These are phyloP conservation scores for Tympanuchus pallidicinctus DNA, from an alignment of 2,113 vertebrate genomes.

Conservation along the genomic window DNA sequence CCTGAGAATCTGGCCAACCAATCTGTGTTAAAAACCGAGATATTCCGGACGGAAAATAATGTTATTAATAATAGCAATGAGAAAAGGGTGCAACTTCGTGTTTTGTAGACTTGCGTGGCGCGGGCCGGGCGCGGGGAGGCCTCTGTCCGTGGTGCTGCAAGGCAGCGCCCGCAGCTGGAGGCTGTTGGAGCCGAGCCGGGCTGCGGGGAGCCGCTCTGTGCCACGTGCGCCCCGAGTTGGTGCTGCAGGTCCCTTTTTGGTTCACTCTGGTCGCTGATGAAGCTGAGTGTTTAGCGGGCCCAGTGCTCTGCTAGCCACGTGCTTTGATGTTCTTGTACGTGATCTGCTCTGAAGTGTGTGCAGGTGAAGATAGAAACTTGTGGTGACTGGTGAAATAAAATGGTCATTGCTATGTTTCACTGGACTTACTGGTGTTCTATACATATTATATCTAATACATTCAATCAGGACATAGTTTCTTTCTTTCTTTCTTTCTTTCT, in stretches of 20 bases:
- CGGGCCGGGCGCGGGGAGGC: accelerated
- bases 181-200: accelerated
- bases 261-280: background rate
- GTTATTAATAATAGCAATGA: background rate
- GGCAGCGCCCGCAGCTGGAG: accelerated
- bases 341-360: background rate
- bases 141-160: slow-evolving; percentile 50
- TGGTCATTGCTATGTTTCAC: background rate
- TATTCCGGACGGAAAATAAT: background rate
- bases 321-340: background rate
- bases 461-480: background rate
- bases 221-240: background rate
- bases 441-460: background rate
- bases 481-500: background rate
- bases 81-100: background rate
- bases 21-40: background rate
- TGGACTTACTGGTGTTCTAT: background rate
- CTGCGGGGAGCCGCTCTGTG: accelerated
- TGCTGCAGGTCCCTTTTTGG: background rate
- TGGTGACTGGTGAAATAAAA: background rate
- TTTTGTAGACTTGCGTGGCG: background rate
- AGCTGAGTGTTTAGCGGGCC: background rate
- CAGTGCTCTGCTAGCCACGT: background rate
- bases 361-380: background rate
- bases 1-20: slow-evolving; percentile 30